phyloP scores from a whole-genome alignment of 2,888 invertebrate genomes.

The Brassicogethes aeneus region DNA sequence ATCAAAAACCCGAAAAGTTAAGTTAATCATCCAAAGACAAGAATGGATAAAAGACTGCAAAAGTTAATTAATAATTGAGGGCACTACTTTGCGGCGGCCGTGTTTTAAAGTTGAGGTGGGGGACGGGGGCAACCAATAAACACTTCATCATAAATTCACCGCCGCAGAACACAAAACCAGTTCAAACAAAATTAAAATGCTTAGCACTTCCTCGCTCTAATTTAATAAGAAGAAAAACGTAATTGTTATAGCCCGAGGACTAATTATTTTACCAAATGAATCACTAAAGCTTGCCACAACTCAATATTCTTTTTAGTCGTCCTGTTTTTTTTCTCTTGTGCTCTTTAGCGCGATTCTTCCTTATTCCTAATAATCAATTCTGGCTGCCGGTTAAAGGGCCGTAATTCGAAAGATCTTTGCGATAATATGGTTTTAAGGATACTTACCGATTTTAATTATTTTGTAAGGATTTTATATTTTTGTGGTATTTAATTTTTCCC shows the following conservation, averaged over 20 bases:
- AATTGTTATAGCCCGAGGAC: conserved; percentile 30
- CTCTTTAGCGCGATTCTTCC: conserved; percentile 5
- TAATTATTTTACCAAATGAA: conserved; percentile 38
- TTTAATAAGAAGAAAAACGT: conserved; percentile 37
- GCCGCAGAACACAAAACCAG: conserved; percentile 24
- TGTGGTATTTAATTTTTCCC: too few relatives aligned
- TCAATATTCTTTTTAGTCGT: conserved; percentile 21
- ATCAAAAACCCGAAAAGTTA: too few relatives aligned
- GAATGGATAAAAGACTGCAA: background rate
- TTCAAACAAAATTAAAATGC: conserved; percentile 38
- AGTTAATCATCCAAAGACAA: background rate
- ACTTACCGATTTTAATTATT: background rate
- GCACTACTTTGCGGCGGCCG: background rate
- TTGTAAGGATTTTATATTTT: too few relatives aligned
- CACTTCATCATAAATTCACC: conserved; percentile 31
- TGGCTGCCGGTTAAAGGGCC: too few relatives aligned
- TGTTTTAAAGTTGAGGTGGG: background rate
- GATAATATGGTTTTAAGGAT: background rate
- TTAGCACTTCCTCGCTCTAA: conserved; percentile 36
- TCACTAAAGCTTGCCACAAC: conserved; percentile 26
- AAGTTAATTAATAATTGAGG: background rate
- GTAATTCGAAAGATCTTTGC: too few relatives aligned
- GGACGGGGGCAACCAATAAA: conserved; percentile 16
- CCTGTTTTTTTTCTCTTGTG: too few relatives aligned
- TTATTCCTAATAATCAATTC: too few relatives aligned